These are phyloP conservation scores for Lindbergichthys nudifrons DNA, from an alignment of 2,797 vertebrate genomes.

Conservation along the genomic window DNA sequence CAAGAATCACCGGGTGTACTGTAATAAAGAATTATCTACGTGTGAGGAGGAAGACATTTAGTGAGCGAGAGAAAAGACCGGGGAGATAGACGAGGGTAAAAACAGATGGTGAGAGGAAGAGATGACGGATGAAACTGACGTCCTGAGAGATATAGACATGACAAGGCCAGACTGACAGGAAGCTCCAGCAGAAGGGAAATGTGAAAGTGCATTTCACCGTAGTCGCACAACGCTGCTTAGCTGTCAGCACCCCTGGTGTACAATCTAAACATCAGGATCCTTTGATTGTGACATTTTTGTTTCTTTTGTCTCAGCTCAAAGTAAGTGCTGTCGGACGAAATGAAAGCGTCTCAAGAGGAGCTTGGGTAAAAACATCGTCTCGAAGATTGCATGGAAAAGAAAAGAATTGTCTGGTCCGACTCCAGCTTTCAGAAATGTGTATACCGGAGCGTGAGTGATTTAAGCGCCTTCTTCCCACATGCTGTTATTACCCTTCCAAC, in stretches of 20 bases:
- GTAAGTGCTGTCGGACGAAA: conserved; percentile 65
- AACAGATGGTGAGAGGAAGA: conserved; percentile 43
- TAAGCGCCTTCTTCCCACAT: conserved; percentile 51
- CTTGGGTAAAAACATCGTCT: conserved; percentile 28
- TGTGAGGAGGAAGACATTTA: conserved; percentile 24
- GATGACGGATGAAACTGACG: conserved; percentile 48
- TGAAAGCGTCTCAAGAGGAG: conserved; percentile 53
- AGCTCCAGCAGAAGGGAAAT: conserved; percentile 44
- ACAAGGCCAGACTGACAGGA: conserved; percentile 58
- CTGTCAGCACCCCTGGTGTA: conserved; percentile 63
- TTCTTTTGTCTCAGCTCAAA: conserved; percentile 55
- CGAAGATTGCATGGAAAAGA: conserved; percentile 39
- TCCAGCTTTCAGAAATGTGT: conserved; percentile 48
- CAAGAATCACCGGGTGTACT: conserved; percentile 39
- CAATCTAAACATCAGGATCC: conserved; percentile 66
- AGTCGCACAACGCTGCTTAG: conserved; percentile 36
- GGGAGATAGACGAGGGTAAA: conserved; percentile 17
- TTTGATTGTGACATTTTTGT: conserved; percentile 64
- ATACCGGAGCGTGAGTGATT: conserved; percentile 54
- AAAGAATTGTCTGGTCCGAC: conserved; percentile 61
- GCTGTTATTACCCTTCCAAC: conserved; percentile 40
- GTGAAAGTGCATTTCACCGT: conserved; percentile 41
- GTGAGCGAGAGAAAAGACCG: not conserved
- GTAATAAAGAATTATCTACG: conserved; percentile 51
- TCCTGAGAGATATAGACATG: conserved; percentile 44